Base-by-base conservation (phyloP, 1,140 invertebrate genomes). In the Araneus ventricosus region DNA sequence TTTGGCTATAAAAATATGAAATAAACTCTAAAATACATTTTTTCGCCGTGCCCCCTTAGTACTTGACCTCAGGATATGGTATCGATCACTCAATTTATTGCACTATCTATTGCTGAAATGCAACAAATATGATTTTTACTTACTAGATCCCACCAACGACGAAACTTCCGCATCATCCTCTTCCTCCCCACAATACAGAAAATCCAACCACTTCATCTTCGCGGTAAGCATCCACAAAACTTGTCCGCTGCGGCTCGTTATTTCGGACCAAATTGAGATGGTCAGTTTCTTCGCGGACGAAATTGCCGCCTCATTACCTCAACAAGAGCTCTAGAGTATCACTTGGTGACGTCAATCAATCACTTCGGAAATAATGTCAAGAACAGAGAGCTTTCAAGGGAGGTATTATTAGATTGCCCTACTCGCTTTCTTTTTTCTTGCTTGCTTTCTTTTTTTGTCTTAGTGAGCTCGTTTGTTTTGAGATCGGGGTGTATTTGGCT, bases 351-450 rank as follows among this genome's bases (percentile, higher is more conserved):
- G 80, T 82, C 80, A 82, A 6, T 27, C 37, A 82, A 82, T 82
- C 80, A 52, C 80, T 82, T 82, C 41, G 37, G 80, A 82, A 82
- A 82, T 52, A 41, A 82, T 82, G 80, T 82, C 80, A 82, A 82
- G 80, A 82, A 82, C 80, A 24, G 80, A n/a, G 24, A 22, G 41
- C 80, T 52, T 82, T 82, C 37, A 41, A 82, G 41, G 39, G n/a
- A 82, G 80, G 80, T 82, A 82, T 82, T 82, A 52, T 82, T 82
- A 45, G 37, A 82, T 75, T 75, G 67, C 27, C 67, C 67, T 17
- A 27, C 8, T 14, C 67, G 27, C 6, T 20, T 75, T 75, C 27
- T 22, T 27, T 67, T 67, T 34, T 75, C 34, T 20, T 37, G 14
- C 27, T 75, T 37, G 27, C 59, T n/a, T n/a, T 61, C 24, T 61